phyloP scores from a whole-genome alignment of 2,113 vertebrate genomes.

The Eonycteris spelaea region DNA sequence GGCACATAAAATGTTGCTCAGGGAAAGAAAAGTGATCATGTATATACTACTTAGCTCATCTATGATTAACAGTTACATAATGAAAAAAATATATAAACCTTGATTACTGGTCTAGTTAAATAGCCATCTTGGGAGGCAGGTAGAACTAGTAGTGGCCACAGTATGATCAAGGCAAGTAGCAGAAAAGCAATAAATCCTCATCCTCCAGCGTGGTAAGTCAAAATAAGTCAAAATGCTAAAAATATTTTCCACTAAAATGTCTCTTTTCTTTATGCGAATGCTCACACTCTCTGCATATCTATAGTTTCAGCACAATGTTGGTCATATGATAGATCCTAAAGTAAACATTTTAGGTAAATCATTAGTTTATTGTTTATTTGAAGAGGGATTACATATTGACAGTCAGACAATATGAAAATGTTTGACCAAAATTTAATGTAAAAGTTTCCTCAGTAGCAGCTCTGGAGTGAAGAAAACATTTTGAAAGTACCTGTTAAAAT shows the following conservation, averaged over 20 bases:
- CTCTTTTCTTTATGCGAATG: background rate
- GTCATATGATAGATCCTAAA: background rate
- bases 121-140: background rate
- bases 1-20: background rate
- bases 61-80: background rate
- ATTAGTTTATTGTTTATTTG: background rate
- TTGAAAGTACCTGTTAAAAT: slow-evolving; percentile 23
- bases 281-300: background rate
- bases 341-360: background rate
- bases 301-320: background rate
- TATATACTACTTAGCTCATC: background rate
- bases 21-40: background rate
- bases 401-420: background rate
- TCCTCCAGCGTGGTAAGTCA: background rate
- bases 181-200: background rate
- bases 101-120: background rate
- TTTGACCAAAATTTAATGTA: background rate
- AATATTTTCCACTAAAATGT: background rate
- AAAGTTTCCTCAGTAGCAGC: background rate
- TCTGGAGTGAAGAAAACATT: background rate
- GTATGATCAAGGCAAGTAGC: background rate
- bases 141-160: background rate
- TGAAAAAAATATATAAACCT: background rate
- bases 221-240: background rate
- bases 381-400: background rate